Percentiles rank a stretch among this genome's conserved stretches.
Conservation (phyloP, 2,113 vertebrate genomes). For the Cryptomyrus ogoouensis region DNA sequence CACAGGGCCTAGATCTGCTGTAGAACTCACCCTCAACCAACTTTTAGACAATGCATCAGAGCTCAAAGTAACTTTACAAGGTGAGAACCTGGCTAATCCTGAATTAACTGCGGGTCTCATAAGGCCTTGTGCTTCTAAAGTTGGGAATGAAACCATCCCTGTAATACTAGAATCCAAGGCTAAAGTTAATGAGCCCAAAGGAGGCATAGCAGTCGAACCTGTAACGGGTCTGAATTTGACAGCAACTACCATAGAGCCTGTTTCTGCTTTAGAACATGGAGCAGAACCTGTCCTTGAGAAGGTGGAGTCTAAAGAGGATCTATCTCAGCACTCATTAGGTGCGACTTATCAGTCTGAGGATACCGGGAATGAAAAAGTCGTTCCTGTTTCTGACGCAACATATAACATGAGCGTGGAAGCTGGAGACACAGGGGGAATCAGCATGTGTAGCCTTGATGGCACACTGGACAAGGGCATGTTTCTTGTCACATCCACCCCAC, state of each 20-base stretch:
- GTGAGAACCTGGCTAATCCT: neutral
- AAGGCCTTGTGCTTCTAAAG: neutral
- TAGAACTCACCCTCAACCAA: neutral
- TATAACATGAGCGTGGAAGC: no score
- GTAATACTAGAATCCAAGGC: neutral
- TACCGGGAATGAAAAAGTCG: neutral
- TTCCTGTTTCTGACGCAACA: neutral
- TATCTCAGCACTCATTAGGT: constrained; percentile 19
- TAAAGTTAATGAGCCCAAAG: neutral
- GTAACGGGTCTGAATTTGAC: neutral
- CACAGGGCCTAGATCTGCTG: neutral
- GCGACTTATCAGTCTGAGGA: neutral
- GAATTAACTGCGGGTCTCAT: neutral
- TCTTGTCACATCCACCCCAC: constrained; percentile 17
- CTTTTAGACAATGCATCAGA: neutral
- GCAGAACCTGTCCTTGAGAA: neutral
- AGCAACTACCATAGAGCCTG: neutral
- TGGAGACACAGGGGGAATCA: neutral
- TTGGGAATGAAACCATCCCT: neutral
- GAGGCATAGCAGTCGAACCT: neutral
- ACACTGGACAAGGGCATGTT: neutral
- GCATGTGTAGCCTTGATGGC: neutral
- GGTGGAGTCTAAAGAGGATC: neutral
- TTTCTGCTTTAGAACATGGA: neutral
- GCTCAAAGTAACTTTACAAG: neutral